Percentiles rank a stretch among this genome's conserved stretches.
Conservation (phyloP, 2,888 invertebrate species). For the Cyclophora punctaria region DNA sequence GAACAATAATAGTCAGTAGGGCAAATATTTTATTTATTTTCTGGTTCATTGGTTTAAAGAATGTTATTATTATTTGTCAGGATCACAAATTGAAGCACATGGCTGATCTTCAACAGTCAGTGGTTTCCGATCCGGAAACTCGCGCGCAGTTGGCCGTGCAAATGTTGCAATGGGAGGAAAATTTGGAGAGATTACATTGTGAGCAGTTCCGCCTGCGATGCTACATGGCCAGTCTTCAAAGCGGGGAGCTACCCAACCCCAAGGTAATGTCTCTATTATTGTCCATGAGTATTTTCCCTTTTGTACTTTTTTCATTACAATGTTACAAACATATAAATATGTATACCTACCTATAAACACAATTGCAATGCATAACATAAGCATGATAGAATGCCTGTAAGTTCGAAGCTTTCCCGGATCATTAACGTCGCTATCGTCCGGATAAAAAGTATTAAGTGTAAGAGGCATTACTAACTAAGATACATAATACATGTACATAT, state of each 20-base stretch:
- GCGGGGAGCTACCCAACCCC: conserved; percentile 96
- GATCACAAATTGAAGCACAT: conserved; percentile 98
- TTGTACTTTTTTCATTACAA: too few relatives aligned
- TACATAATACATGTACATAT: conserved; percentile 4
- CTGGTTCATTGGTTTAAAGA: conserved; percentile 2
- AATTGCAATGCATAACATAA: too few relatives aligned
- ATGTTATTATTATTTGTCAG: conserved; percentile 61
- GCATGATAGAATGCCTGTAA: too few relatives aligned
- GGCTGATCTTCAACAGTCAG: conserved; percentile 99
- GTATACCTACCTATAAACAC: too few relatives aligned
- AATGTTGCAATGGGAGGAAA: conserved; percentile 97
- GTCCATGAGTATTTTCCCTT: not conserved
- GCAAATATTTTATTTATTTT: conserved; percentile 7
- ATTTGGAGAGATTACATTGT: conserved; percentile 95
- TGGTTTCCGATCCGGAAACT: conserved; percentile 93
- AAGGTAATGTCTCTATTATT: conserved; percentile 78
- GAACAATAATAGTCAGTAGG: not conserved
- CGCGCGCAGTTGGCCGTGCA: conserved; percentile 94
- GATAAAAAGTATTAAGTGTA: not conserved
- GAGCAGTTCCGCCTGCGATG: conserved; percentile 97
- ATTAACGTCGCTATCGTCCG: not conserved
- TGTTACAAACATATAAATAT: too few relatives aligned
- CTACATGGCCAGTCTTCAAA: conserved; percentile 97
- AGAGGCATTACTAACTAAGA: not conserved
- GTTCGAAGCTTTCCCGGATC: not conserved